Base-by-base conservation (phyloP, 2,113 vertebrate species). In the Butorides virescens region DNA sequence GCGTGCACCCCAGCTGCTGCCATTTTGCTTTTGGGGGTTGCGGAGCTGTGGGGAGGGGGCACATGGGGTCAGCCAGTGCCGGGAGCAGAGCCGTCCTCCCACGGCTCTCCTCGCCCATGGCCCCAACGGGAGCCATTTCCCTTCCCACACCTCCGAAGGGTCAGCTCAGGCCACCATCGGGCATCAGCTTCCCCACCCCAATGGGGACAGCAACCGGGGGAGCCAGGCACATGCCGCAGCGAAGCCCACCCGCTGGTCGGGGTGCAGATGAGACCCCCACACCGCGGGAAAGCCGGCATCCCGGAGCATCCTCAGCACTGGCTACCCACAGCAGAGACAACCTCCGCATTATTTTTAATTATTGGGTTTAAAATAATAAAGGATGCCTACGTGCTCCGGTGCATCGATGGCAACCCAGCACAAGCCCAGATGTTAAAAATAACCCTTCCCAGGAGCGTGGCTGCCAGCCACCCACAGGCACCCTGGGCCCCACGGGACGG, bases 61-160 rank as follows among this genome's bases (percentile, higher is more conserved):
- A 68, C 14, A 10, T 0, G 3, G 0, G 47, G 26, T 6, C 53
- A n/a, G 59, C 14, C 14, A 1, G 32, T 5, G 3, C 37, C 1
- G 4, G 65, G 22, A 61, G 36, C 2, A 52, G 6, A 58, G 20
- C 9, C 56, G 29, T 30, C 25, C 32, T 73, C 88, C 56, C 6
- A 7, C 79, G 2, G 23, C 63, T 73, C 58, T 52, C n/a, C 53
- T 56, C 3, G 3, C 44, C 52, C 21, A 4, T 11, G 6, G 62
- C 34, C 66, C 37, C 1, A 0, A 9, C 1, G 0, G 37, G 32
- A 94, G 16, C 42, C 46, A 58, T 42, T 22, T 72, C 22, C 74
- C 62, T 44, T 77, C 72, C 72, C 34, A 9, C 26, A 7, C n/a
- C 77, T 62, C 72, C n/a, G 0, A 71, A 66, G 32, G 22, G 36